Conservation (phyloP, 2,797 vertebrate species). For the Falco biarmicus region DNA sequence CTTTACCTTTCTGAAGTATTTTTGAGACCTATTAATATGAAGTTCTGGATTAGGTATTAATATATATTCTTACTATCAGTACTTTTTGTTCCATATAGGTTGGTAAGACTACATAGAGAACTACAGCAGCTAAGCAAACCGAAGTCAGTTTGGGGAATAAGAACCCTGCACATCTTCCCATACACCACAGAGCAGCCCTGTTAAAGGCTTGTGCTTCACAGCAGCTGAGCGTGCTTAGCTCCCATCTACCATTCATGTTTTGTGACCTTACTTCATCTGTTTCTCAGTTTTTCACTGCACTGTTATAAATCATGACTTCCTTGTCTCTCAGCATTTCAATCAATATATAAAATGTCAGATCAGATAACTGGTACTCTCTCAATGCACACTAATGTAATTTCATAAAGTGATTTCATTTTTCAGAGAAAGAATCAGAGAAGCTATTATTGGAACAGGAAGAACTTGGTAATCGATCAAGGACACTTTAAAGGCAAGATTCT, state of each 20-base stretch:
- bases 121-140: not conserved
- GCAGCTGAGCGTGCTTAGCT: not conserved
- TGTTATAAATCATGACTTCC: not conserved
- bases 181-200: not conserved
- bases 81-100: not conserved
- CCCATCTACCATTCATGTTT: not conserved
- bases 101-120: not conserved
- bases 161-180: not conserved
- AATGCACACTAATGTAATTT: conserved; percentile 29
- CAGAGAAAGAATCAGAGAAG: conserved; percentile 10
- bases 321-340: not conserved
- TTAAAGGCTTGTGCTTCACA: not conserved
- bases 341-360: conserved; percentile 33
- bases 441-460: conserved; percentile 37
- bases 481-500: conserved; percentile 14
- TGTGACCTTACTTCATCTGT: not conserved
- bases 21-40: not conserved
- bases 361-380: conserved; percentile 23
- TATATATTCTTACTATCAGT: not conserved
- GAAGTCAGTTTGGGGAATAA: not conserved
- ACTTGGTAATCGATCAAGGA: not conserved
- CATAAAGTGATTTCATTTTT: conserved; percentile 32
- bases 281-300: not conserved
- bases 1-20: not conserved
- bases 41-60: not conserved